Conservation (phyloP, 2,797 vertebrate species). For the Scomberomorus guttatus region DNA sequence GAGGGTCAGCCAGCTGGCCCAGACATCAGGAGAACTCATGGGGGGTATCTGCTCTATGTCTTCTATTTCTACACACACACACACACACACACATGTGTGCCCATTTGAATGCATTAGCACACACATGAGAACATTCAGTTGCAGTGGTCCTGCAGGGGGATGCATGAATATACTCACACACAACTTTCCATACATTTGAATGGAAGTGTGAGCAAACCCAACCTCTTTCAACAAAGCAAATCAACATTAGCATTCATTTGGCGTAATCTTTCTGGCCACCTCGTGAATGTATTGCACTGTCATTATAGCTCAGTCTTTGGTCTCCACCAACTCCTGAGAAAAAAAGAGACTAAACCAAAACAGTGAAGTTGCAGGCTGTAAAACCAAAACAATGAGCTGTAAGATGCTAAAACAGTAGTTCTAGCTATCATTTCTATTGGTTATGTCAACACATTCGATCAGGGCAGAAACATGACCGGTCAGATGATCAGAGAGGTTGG, state of each 20-base stretch:
- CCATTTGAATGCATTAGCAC: neutral
- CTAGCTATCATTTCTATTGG: too few relatives aligned
- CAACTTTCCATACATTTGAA: neutral
- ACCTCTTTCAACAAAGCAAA: neutral
- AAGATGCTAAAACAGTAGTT: too few relatives aligned
- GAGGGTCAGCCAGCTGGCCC: slow-evolving; percentile 61
- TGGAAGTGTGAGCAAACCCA: neutral
- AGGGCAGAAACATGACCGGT: too few relatives aligned
- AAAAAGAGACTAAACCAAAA: too few relatives aligned
- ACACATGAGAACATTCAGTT: neutral
- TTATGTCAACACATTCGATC: too few relatives aligned
- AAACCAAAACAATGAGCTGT: too few relatives aligned
- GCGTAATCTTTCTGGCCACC: too few relatives aligned
- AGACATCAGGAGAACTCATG: slow-evolving; percentile 31
- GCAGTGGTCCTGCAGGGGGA: neutral
- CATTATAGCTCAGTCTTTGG: too few relatives aligned
- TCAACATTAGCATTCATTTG: neutral
- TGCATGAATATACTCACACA: neutral
- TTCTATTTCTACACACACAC: slow-evolving; percentile 27
- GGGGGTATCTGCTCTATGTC: slow-evolving; percentile 27
- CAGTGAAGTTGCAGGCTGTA: too few relatives aligned
- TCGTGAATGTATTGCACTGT: too few relatives aligned
- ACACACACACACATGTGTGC: slow-evolving; percentile 14
- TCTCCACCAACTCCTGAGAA: too few relatives aligned
- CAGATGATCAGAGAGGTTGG: too few relatives aligned